Conservation (phyloP, 2,888 invertebrate species). For the Stenchaetothrips biformis region DNA sequence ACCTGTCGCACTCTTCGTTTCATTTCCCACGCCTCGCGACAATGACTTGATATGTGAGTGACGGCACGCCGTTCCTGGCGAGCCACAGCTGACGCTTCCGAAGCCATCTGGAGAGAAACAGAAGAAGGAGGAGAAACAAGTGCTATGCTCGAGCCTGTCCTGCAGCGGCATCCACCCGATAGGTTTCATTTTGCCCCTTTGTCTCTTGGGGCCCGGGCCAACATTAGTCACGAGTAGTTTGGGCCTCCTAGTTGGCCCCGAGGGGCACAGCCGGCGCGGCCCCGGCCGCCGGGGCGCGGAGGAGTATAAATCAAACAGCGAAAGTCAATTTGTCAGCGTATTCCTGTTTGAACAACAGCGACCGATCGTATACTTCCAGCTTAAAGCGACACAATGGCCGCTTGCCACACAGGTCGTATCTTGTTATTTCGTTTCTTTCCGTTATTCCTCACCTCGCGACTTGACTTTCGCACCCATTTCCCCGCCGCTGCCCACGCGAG, state of each 20-base stretch:
- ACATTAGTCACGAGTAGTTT: too few relatives aligned
- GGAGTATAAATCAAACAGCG: neutral
- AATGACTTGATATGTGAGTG: neutral
- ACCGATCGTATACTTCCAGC: too few relatives aligned
- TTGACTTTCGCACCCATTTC: neutral
- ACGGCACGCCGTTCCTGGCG: neutral
- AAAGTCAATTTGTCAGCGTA: slow-evolving; percentile 16
- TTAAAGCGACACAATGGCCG: neutral
- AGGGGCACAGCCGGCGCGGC: too few relatives aligned
- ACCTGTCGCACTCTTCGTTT: slow-evolving; percentile 18
- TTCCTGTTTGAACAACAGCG: too few relatives aligned
- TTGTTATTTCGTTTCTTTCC: neutral
- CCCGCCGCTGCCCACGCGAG: neutral
- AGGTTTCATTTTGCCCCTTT: too few relatives aligned
- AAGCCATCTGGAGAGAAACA: too few relatives aligned
- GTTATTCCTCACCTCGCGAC: neutral
- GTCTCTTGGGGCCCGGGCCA: too few relatives aligned
- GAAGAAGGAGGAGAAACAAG: too few relatives aligned
- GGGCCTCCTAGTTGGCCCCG: too few relatives aligned
- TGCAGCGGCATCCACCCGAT: too few relatives aligned
- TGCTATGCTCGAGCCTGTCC: too few relatives aligned
- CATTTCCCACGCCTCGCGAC: neutral
- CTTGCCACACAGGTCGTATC: neutral
- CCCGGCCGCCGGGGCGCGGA: too few relatives aligned
- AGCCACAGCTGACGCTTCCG: neutral